These are phyloP conservation scores for Anomalospiza imberbis DNA, from an alignment of 2,797 vertebrate genomes.

Conservation along the genomic window DNA sequence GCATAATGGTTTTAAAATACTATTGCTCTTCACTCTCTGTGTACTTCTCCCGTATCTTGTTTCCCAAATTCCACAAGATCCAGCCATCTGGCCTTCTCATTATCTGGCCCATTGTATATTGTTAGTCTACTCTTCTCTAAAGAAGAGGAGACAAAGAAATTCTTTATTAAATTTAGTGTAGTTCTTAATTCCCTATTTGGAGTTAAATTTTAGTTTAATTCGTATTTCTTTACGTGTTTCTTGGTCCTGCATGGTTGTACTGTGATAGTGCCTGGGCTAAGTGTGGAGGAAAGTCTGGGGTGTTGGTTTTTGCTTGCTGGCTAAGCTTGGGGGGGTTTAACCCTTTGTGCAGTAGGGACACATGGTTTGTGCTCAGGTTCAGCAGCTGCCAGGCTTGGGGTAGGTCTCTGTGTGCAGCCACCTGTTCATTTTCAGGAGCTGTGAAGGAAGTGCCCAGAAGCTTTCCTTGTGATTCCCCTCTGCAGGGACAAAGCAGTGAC, in stretches of 20 bases:
- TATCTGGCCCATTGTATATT: not conserved
- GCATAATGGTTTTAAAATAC: not conserved
- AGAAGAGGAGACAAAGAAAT: not conserved
- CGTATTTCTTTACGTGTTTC: not conserved
- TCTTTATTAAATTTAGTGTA: not conserved
- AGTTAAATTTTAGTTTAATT: not conserved
- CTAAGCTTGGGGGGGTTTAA: not conserved
- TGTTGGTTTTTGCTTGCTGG: not conserved
- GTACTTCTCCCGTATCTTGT: not conserved
- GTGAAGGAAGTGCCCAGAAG: not conserved
- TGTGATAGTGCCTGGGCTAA: not conserved
- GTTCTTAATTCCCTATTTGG: not conserved
- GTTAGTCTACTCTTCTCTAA: not conserved
- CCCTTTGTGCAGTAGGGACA: not conserved
- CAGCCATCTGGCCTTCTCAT: slow-evolving; percentile 31
- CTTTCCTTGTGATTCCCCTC: not conserved
- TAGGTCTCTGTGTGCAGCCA: not conserved
- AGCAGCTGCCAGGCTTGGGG: not conserved
- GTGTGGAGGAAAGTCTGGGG: not conserved
- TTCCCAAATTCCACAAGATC: slow-evolving; percentile 17
- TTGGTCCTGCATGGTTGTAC: not conserved
- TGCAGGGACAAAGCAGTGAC: not conserved
- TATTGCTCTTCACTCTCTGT: not conserved
- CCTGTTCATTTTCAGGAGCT: not conserved
- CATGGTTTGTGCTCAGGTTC: not conserved